Conservation (phyloP, 2,797 vertebrate species). For the Tiaroga cobitis region DNA sequence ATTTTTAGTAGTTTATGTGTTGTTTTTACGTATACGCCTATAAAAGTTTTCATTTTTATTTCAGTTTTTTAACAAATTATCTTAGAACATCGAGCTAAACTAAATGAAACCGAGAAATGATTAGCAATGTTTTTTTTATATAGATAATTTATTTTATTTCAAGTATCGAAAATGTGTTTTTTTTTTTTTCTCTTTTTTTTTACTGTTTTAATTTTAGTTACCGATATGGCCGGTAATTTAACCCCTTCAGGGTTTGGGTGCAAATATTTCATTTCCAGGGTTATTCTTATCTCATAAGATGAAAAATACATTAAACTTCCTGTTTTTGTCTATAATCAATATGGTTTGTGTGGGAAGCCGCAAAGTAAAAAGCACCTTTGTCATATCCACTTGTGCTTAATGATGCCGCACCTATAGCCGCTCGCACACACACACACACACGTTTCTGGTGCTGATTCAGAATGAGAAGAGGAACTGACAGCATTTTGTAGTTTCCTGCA, state of each 20-base stretch:
- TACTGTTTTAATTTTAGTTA: not conserved
- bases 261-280: slow-evolving; percentile 13
- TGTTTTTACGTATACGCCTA: too few species aligned
- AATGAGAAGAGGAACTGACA: slow-evolving; percentile 93
- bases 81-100: not conserved
- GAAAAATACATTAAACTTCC: slow-evolving; percentile 67
- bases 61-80: too few species aligned
- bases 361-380: slow-evolving; percentile 70
- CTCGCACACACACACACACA: slow-evolving; percentile 36
- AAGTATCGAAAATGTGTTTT: not conserved
- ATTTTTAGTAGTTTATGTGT: not conserved
- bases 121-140: not conserved
- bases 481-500: slow-evolving; percentile 90
- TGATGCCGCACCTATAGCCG: slow-evolving; percentile 68
- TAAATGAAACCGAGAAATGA: not conserved
- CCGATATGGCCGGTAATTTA: too few species aligned
- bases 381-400: slow-evolving; percentile 75
- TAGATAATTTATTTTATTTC: not conserved
- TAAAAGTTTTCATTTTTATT: not conserved
- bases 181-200: not conserved
- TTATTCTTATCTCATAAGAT: slow-evolving; percentile 52
- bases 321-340: slow-evolving; percentile 73
- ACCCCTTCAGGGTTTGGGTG: not conserved
- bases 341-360: slow-evolving; percentile 69
- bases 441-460: slow-evolving; percentile 79